Percentiles rank a stretch among this genome's conserved stretches.
These are phyloP conservation scores for Dysmachus trigonus DNA, from an alignment of 2,888 invertebrate species.

Conservation along the genomic window DNA sequence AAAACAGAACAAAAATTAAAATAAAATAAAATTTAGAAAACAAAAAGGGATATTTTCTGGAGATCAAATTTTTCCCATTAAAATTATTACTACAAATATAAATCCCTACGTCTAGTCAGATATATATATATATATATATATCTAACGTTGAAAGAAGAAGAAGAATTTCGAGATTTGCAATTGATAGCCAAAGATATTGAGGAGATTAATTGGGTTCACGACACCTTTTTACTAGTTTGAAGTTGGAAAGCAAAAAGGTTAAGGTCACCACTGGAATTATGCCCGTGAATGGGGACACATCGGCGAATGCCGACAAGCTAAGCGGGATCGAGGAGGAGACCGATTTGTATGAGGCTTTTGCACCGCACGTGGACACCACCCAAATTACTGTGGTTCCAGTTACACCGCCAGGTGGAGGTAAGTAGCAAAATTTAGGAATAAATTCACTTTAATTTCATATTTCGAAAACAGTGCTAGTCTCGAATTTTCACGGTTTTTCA, in stretches of 20 bases:
- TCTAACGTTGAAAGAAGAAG: neutral
- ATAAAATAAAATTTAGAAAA: neutral
- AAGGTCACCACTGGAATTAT: constrained; percentile 51
- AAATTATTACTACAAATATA: neutral
- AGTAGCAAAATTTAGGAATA: neutral
- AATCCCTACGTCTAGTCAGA: constrained; percentile 2
- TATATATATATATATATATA: no score
- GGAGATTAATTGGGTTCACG: neutral
- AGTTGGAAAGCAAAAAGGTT: neutral
- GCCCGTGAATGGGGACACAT: constrained; percentile 62
- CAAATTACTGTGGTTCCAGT: constrained; percentile 78
- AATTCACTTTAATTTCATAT: neutral
- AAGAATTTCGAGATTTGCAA: neutral
- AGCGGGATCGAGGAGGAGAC: constrained; percentile 79
- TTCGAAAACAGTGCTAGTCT: no score
- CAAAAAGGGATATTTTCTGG: neutral
- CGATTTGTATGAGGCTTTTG: constrained; percentile 81
- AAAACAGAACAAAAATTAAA: constrained; percentile 31
- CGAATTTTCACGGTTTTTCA: no score
- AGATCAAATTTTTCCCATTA: neutral
- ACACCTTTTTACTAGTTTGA: neutral
- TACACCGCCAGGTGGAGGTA: constrained; percentile 66
- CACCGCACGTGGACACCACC: constrained; percentile 82
- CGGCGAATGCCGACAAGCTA: constrained; percentile 72
- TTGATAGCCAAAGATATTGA: constrained; percentile 21